Base-by-base conservation (phyloP, 92 coral and sea anemone genomes). In the Paragorgia papillata region DNA sequence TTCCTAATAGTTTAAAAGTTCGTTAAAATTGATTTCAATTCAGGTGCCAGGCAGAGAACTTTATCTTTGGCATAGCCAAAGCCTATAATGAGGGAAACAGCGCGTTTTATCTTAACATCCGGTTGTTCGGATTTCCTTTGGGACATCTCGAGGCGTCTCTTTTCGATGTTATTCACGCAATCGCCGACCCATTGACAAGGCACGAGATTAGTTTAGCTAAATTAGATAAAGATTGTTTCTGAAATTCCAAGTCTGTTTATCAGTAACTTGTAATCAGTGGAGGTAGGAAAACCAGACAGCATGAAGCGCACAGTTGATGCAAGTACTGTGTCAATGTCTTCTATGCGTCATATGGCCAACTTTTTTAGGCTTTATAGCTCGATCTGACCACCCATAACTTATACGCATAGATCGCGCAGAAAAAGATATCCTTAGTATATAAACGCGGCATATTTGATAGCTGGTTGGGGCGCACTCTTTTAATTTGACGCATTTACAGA, bases 161-260 rank as follows among this genome's bases (percentile, higher is more conserved):
- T 28, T 31, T 56, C 29, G 62, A 56, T 22, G 14, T 56, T 56
- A 56, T 56, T 56, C 62, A 56, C 62, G n/a, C 62, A 56, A 17
- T 56, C 22, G 62, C 62, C 62, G 62, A 56, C 62, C 30, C 62
- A 56, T 56, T 56, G 62, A 56, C 62, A 56, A 56, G 62, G 18
- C 62, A 56, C 15, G 62, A 56, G 29, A 56, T 56, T 14, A 56
- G 33, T 56, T 28, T 56, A 14, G 62, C 22, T 56, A 56, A 56
- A 56, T 56, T 56, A 56, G 15, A 56, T 56, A 56, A 56, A 17
- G 62, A 56, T 14, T 56, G 30, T 56, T 56, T 13, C 21, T 51
- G 26, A 51, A 56, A 56, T 56, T 13, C 30, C 62, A 7, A 56
- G 15, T 56, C 62, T 28, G 62, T 56, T 56, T 56, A 56, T 56